Evolutionary conservation across 2,797 vertebrate species (phyloP).

Genomic region (Crenuchus spilurus): DNA sequence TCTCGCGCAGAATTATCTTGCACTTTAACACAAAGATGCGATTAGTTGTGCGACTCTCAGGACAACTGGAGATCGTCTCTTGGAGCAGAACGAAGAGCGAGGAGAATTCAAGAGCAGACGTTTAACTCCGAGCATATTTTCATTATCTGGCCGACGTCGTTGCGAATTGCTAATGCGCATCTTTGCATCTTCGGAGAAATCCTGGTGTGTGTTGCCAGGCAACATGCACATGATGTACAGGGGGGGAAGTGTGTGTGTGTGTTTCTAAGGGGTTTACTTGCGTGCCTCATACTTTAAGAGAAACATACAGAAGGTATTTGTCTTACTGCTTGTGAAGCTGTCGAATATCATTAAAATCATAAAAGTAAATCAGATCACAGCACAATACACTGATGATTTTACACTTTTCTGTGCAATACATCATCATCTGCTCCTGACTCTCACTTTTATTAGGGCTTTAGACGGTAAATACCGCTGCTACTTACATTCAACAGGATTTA

Average conservation of each 20-base stretch:
- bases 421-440: too few relatives aligned
- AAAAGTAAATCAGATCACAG: too few relatives aligned
- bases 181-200: slow-evolving; percentile 68
- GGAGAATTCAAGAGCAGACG: slow-evolving; percentile 64
- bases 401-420: too few relatives aligned
- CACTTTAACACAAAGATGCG: slow-evolving; percentile 53
- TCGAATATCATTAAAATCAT: too few relatives aligned
- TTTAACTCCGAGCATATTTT: slow-evolving; percentile 72
- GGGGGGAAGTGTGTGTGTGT: slow-evolving; percentile 56
- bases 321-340: too few relatives aligned
- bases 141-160: slow-evolving; percentile 68
- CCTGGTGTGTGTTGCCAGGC: slow-evolving; percentile 77
- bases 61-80: slow-evolving; percentile 21
- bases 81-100: slow-evolving; percentile 63
- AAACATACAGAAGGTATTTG: too few relatives aligned
- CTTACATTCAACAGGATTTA: too few relatives aligned
- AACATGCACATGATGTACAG: slow-evolving; percentile 73
- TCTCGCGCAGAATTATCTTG: slow-evolving; percentile 56
- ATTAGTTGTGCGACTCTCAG: slow-evolving; percentile 46
- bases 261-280: too few relatives aligned
- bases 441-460: too few relatives aligned
- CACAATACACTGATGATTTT: too few relatives aligned
- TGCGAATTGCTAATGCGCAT: slow-evolving; percentile 66
- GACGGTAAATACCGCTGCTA: too few relatives aligned
- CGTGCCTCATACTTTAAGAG: too few relatives aligned